phyloP scores from a whole-genome alignment of 2,113 vertebrate genomes.

The Acrocephalus arundinaceus region DNA sequence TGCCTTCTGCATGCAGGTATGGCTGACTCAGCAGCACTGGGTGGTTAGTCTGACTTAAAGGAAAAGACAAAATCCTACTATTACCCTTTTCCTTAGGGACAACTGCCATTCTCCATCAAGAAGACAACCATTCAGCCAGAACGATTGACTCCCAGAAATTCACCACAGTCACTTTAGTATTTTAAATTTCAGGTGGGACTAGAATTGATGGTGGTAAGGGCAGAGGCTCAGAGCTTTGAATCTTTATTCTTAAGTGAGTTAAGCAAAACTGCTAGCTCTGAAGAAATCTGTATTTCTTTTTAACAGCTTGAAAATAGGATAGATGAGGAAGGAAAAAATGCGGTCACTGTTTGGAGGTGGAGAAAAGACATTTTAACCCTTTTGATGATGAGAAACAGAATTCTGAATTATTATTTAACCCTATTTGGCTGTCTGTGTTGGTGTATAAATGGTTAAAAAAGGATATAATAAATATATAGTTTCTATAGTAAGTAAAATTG shows the following conservation, averaged over 20 bases:
- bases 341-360: neutral
- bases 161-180: constrained; percentile 31
- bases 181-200: constrained; percentile 63
- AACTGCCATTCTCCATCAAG: constrained; percentile 46
- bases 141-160: constrained; percentile 50
- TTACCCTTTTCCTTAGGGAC: constrained; percentile 32
- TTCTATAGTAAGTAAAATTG: neutral
- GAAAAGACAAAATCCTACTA: constrained; percentile 33
- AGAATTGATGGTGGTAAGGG: constrained; percentile 52
- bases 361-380: neutral
- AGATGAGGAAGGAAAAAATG: constrained; percentile 1
- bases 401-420: neutral
- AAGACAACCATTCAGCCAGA: constrained; percentile 43
- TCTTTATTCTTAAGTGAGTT: constrained; percentile 48
- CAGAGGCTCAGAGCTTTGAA: constrained; percentile 39
- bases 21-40: constrained; percentile 48
- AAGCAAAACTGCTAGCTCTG: constrained; percentile 47
- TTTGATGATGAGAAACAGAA: neutral
- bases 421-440: neutral
- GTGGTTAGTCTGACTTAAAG: neutral
- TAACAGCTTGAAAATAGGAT: constrained; percentile 24
- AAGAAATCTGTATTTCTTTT: constrained; percentile 41
- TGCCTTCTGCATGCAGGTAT: neutral
- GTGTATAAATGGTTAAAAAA: neutral
- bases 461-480: neutral